Evolutionary conservation across 2,113 vertebrate genomes (phyloP), one percentile per base, ranked within the genome.

Genomic region (Ailuropoda melanoleuca): DNA sequence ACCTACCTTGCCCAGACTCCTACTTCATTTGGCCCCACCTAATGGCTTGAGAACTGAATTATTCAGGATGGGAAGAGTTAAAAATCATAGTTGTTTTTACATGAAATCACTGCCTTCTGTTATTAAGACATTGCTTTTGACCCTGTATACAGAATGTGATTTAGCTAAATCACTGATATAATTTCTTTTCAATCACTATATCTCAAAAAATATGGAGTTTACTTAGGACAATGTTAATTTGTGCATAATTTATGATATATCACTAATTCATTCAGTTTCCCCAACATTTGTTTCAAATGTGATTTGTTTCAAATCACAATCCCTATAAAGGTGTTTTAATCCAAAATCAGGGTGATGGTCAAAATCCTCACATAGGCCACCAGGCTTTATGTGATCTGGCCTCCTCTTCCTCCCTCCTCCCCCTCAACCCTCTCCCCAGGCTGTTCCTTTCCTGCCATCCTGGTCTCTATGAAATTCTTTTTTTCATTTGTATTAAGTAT

Each of bases 221-320:
- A 90, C 66, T 85, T 81, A 89, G 56, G 46, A 77, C 21, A 62
- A 34, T 29, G 24, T 84, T 96, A 85, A 85, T 92, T 95, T 94
- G 34, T 34, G 39, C 13, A 24, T n/a, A 77, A 48, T 56, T 80
- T 39, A 77, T 75, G 31, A 26, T 55, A 60, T 72, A 64, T 77
- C 10, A 82, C 26, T 86, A 77, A 92, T 86, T 92, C 34, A 84
- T 56, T 84, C 53, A 92, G 37, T 24, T 90, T 87, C 23, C 66
- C 60, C 14, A 90, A 78, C 31, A 93, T 64, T 31, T 31, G 62
- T 31, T 64, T 64, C 62, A 64, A 64, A 64, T 31, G 29, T 31
- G 62, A 15, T 72, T 78, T 92, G n/a, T 78, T 95, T 96, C 68
- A 94, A 92, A 81, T 80, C 8, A 80, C 26, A 31, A 85, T 31